phyloP scores from a whole-genome alignment of 2,797 vertebrate genomes.

The Arremon aurantiirostris region DNA sequence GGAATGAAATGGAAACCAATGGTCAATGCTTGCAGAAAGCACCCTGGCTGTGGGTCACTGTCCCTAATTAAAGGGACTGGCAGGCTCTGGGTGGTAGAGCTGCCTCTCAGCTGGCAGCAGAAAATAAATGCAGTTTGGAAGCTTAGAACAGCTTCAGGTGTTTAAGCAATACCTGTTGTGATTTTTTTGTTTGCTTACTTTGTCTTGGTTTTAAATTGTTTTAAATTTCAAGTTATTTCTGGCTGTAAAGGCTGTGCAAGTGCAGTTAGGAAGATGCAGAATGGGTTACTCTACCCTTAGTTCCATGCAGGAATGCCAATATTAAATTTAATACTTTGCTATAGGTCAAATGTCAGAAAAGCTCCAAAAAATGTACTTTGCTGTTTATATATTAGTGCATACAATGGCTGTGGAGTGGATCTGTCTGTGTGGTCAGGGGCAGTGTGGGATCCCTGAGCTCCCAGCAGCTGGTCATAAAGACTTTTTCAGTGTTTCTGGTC shows the following conservation, averaged over 20 bases:
- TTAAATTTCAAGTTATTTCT: background rate
- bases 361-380: too few species aligned
- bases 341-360: background rate
- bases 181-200: background rate
- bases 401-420: background rate
- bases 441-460: background rate
- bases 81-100: background rate
- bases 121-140: background rate
- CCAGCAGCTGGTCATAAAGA: background rate
- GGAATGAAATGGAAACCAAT: constrained; percentile 13
- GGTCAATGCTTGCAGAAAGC: constrained; percentile 16
- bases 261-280: background rate
- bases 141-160: background rate
- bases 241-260: background rate
- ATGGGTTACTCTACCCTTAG: background rate
- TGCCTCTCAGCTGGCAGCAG: constrained; percentile 3
- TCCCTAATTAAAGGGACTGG: constrained; percentile 24
- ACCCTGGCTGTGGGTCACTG: constrained; percentile 1
- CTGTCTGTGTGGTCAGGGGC: background rate
- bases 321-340: background rate
- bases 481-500: background rate
- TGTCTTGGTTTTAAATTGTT: background rate
- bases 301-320: background rate
- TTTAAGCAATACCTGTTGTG: background rate
- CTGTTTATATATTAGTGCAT: background rate